Evolutionary conservation across 2,113 vertebrate genomes (phyloP).

Genomic region (Gorilla gorilla): DNA sequence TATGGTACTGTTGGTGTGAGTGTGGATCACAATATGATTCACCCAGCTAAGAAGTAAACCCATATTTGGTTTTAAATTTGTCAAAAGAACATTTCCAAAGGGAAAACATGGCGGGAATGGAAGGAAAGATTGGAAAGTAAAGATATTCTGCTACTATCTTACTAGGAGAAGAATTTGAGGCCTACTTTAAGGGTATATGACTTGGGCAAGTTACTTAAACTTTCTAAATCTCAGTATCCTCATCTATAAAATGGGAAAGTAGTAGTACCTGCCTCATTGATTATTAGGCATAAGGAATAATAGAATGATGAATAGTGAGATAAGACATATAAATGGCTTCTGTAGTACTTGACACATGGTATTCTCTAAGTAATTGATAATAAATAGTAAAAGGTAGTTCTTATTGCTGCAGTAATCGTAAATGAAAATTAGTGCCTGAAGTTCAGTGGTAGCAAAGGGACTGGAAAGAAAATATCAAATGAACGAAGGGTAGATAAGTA

Average conservation of each 20-base stretch:
- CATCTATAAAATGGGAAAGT: not conserved
- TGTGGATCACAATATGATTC: not conserved
- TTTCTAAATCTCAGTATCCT: not conserved
- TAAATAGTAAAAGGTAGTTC: not conserved
- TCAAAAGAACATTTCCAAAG: not conserved
- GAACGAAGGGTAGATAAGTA: not conserved
- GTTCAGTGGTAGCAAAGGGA: slow-evolving; percentile 27
- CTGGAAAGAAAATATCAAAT: not conserved
- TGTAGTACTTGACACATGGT: not conserved
- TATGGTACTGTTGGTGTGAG: not conserved
- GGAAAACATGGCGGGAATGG: not conserved
- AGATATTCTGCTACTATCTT: slow-evolving; percentile 17
- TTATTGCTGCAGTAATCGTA: not conserved
- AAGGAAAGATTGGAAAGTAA: not conserved
- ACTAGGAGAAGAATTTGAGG: not conserved
- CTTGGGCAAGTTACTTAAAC: not conserved
- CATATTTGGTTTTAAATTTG: not conserved
- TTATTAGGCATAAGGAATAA: not conserved
- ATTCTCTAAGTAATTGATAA: not conserved
- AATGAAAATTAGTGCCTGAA: slow-evolving; percentile 45
- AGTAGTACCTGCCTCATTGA: not conserved
- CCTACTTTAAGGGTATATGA: not conserved
- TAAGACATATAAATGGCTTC: not conserved
- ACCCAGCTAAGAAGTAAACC: not conserved
- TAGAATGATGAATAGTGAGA: not conserved